These are phyloP conservation scores for Cancer borealis DNA, from an alignment of 2,888 invertebrate species.

Conservation along the genomic window DNA sequence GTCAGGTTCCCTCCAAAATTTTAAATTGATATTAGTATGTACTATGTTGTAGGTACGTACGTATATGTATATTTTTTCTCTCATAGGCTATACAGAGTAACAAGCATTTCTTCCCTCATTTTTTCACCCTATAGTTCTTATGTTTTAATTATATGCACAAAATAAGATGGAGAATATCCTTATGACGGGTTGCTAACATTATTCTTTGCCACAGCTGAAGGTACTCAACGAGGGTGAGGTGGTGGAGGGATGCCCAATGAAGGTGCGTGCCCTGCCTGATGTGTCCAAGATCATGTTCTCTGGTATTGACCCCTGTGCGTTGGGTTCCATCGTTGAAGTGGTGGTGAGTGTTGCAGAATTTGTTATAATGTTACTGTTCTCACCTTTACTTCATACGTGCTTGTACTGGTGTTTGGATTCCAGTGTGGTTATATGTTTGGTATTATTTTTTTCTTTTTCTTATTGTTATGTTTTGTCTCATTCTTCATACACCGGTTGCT, in stretches of 20 bases:
- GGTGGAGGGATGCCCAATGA: conserved; percentile 84
- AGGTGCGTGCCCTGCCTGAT: conserved; percentile 92
- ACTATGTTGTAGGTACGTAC: too few species aligned
- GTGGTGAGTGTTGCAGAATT: conserved; percentile 83
- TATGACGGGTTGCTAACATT: background rate
- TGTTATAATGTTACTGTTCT: background rate
- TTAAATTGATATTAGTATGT: too few species aligned
- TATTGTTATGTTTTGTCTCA: too few species aligned
- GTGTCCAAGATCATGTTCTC: conserved; percentile 90
- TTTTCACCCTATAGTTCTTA: background rate
- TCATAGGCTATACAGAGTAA: too few species aligned
- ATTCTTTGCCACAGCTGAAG: conserved; percentile 81
- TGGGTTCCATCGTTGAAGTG: conserved; percentile 97
- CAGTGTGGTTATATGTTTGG: background rate
- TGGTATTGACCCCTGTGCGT: conserved; percentile 96
- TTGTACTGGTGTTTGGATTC: background rate
- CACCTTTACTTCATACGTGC: background rate
- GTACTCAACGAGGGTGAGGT: conserved; percentile 84
- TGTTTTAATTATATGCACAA: conserved; percentile 65
- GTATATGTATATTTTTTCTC: too few species aligned
- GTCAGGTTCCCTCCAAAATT: too few species aligned
- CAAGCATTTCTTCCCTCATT: too few species aligned
- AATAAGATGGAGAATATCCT: background rate
- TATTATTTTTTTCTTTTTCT: too few species aligned
- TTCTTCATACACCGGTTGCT: background rate